phyloP scores from a whole-genome alignment of 1,140 invertebrate species.

The Globodera ellingtonae region DNA sequence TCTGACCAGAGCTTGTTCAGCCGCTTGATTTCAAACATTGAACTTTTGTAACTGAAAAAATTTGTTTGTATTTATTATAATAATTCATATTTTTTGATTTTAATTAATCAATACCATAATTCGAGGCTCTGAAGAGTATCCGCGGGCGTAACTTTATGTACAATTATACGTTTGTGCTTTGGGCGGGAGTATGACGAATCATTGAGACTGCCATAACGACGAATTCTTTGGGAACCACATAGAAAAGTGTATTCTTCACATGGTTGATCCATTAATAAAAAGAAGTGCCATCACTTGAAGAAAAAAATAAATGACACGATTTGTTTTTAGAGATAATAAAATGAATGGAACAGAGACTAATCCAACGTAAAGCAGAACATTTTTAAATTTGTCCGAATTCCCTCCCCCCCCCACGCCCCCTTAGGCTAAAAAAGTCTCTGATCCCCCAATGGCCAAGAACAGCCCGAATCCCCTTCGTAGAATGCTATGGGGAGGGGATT shows the following conservation, averaged over 20 bases:
- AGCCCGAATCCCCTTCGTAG: no score
- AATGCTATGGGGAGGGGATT: no score
- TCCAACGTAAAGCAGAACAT: no score
- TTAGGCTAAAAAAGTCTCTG: no score
- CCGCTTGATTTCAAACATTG: constrained; percentile 47
- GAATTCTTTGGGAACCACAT: constrained; percentile 44
- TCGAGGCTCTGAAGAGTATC: constrained; percentile 42
- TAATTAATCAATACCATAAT: constrained; percentile 22
- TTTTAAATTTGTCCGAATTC: no score
- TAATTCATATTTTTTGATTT: not conserved
- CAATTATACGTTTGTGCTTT: constrained; percentile 31
- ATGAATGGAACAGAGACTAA: no score
- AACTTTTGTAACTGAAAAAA: constrained; percentile 34
- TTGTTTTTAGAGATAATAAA: not conserved
- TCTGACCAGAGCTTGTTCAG: constrained; percentile 44
- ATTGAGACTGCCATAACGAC: constrained; percentile 37
- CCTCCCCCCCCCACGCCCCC: no score
- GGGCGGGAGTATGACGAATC: constrained; percentile 32
- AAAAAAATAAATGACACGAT: not conserved
- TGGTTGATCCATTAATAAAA: constrained; percentile 7
- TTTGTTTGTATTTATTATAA: not conserved
- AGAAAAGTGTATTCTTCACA: constrained; percentile 42
- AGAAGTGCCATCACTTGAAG: not conserved
- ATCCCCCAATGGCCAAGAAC: no score
- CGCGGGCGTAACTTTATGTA: constrained; percentile 35